Conservation (phyloP, 2,113 vertebrate species). For the Oceanites oceanicus region DNA sequence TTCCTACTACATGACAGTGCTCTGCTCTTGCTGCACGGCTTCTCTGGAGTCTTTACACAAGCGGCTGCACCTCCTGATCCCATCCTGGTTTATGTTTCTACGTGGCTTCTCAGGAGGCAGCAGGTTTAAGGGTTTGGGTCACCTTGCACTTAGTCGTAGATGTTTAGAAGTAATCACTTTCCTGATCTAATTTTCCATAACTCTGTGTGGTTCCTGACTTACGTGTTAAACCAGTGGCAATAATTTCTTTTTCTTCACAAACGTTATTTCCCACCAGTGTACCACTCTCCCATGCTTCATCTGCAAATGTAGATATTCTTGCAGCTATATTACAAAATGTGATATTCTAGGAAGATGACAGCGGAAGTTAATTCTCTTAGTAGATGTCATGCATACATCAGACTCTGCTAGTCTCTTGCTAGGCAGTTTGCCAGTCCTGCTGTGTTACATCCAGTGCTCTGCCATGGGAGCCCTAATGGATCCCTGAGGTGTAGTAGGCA, state of each 20-base stretch:
- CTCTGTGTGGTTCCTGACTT: background rate
- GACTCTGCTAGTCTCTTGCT: background rate
- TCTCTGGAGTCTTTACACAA: background rate
- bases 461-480: background rate
- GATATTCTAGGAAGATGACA: background rate
- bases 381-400: background rate
- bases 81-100: background rate
- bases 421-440: background rate
- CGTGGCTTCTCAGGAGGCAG: background rate
- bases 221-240: background rate
- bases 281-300: background rate
- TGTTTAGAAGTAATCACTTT: background rate
- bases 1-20: background rate
- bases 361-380: background rate
- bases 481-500: background rate
- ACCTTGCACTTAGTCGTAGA: fast-evolving
- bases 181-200: background rate
- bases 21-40: background rate
- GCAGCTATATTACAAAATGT: fast-evolving
- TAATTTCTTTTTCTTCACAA: background rate
- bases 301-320: background rate
- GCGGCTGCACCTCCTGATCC: background rate
- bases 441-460: background rate
- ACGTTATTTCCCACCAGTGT: background rate
- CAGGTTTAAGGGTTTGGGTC: background rate